Evolutionary conservation across 2,888 invertebrate genomes (phyloP), one percentile per base, ranked within the genome.

Genomic region (Saturnia japonica): DNA sequence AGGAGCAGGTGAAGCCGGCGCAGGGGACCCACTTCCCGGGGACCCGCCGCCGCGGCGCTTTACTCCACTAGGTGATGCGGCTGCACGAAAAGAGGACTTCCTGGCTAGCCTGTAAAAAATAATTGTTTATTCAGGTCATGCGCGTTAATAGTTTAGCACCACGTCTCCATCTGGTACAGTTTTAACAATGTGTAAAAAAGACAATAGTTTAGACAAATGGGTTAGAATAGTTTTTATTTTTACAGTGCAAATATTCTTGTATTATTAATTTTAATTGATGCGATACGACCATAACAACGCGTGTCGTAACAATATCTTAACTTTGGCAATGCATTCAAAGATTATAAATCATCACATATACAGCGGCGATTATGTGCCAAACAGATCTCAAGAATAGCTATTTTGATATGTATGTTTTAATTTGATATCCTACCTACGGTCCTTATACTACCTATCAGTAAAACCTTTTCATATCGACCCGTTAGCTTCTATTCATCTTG

Each of bases 11-110:
- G 93, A 93, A 7, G 93, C 90, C 75, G 94, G 93, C 72, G 93
- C 91, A 67, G 94, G 92, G 8, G 91, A 91, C 67, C 86, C 86
- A 74, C 88, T 83, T 73, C 88, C 88, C 4, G 93, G 90, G 16
- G 91, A 91, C 11, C 92, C 91, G 60, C 91, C 92, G 73, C 92
- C 92, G 78, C 94, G 91, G 34, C 93, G 87, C 85, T 93, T 93
- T 81, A 93, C 91, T 67, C 92, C 93, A 78, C 91, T 83, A 25
- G 91, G 87, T 12, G 87, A 85, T 51, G 94, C 75, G 2, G 84
- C 78, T 57, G 95, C 89, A 71, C 96, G 95, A 89, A 96, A 95
- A 34, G 96, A 95, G 0, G 96, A 96, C 66, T 96, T 94, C 51
- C 96, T 93, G 11, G 97, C 95, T 83, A 97, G 94, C 78, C 96